These are phyloP conservation scores for Eledona agricola DNA, from an alignment of 2,888 invertebrate genomes.

Conservation along the genomic window DNA sequence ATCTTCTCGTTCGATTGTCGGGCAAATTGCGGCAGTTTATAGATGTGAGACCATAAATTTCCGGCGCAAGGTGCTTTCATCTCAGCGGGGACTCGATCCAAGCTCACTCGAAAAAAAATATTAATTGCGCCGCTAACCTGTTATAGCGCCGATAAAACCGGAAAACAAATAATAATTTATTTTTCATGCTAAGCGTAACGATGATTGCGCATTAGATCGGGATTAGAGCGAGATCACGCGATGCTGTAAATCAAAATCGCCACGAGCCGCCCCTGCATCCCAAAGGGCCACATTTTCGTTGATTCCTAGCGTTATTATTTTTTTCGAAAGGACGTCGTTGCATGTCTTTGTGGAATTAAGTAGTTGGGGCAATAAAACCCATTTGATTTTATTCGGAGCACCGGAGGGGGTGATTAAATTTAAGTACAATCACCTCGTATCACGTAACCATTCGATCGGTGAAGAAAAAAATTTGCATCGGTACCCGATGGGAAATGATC, in stretches of 20 bases:
- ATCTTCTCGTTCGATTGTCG: too few relatives aligned
- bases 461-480: conserved; percentile 22
- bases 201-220: conserved; percentile 41
- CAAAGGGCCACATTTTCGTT: conserved; percentile 6
- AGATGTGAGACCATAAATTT: conserved; percentile 3
- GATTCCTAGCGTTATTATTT: conserved; percentile 6
- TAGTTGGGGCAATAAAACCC: conserved; percentile 28
- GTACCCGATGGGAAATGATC: conserved; percentile 1
- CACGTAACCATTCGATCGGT: conserved; percentile 23
- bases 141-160: conserved; percentile 8
- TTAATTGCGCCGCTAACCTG: conserved; percentile 17
- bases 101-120: conserved; percentile 14
- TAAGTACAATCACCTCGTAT: conserved; percentile 28
- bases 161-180: conserved; percentile 29
- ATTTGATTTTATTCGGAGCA: conserved; percentile 36
- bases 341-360: conserved; percentile 36
- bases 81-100: conserved; percentile 13
- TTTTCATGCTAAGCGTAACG: conserved; percentile 33
- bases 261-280: conserved; percentile 4
- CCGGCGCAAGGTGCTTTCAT: neutral
- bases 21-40: too few relatives aligned
- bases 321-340: conserved; percentile 16
- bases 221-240: conserved; percentile 35
- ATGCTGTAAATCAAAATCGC: conserved; percentile 20
- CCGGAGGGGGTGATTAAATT: conserved; percentile 37